Base-by-base conservation (phyloP, 2,113 vertebrate species). In the Ptilonorhynchus violaceus region DNA sequence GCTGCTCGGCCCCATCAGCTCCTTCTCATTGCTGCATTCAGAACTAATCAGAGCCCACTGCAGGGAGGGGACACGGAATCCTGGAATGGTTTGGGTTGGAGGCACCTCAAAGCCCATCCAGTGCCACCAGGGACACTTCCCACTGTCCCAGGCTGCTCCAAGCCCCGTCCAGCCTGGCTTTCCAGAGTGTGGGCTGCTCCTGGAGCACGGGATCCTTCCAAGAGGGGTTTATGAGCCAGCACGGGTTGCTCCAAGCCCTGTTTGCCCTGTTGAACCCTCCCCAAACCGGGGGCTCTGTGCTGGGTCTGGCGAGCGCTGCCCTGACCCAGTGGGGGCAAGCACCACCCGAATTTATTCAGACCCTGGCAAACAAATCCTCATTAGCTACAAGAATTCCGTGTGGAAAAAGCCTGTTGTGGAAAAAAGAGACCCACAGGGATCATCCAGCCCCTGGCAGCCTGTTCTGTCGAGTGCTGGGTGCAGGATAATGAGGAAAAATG, bases 111-210 rank as follows among this genome's bases (percentile, higher is more conserved):
- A 58, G 4, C 16, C 42, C 64, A 8, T 0, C 41, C 72, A 13
- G 7, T 3, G 0, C 30, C 66, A n/a, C 11, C 58, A 64, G 58
- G 21, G 76, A 56, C 67, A 56, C 31, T 42, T 39, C 3, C 28
- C 28, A 1, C 46, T 9, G 35, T 6, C 13, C 68, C 77, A 39
- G 53, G 53, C 0, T 42, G 49, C 47, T 63, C 80, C 56, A 5
- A 47, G 25, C 49, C 50, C 41, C 15, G 1, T 20, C 42, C 58
- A 72, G 3, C 44, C 58, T 9, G 44, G 58, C 8, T 73, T 52
- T 66, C 39, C 81, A 19, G 52, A 1, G 13, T 3, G 0, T 1
- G 1, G 80, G 17, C 20, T 59, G 78, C 8, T 0, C 55, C 10
- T 6, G 59, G 28, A 37, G 66, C 12, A 0, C 2, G 49, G 14